Evolutionary conservation across 2,113 vertebrate genomes (phyloP).

Genomic region (Hippocampus comes): DNA sequence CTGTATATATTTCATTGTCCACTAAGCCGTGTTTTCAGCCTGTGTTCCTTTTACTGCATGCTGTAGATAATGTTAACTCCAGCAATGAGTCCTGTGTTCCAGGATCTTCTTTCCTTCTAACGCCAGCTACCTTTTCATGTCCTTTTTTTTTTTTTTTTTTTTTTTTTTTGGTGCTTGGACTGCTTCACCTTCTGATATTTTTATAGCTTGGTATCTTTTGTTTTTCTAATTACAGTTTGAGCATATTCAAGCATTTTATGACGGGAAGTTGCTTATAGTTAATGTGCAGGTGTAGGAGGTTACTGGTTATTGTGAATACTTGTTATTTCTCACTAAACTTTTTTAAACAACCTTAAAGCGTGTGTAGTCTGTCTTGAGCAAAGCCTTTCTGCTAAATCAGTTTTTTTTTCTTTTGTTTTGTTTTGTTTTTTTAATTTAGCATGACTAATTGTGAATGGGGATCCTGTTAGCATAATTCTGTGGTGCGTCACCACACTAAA

Average conservation of each 20-base stretch:
- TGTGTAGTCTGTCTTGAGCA: not conserved
- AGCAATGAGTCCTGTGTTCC: not conserved
- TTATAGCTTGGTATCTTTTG: not conserved
- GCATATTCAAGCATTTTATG: not conserved
- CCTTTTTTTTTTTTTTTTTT: not conserved
- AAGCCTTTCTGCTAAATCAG: not conserved
- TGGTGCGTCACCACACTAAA: not conserved
- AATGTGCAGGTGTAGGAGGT: not conserved
- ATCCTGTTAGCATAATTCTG: not conserved
- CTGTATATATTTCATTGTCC: not conserved
- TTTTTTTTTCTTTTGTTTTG: not conserved
- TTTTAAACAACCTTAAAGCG: constrained; percentile 19
- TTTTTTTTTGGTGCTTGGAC: not conserved
- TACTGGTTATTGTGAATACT: constrained; percentile 26
- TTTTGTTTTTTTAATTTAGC: not conserved
- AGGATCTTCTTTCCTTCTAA: not conserved
- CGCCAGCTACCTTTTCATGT: constrained; percentile 39
- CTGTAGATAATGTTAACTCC: not conserved
- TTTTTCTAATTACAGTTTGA: not conserved
- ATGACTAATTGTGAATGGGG: not conserved
- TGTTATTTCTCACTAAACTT: constrained; percentile 7
- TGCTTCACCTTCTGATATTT: constrained; percentile 9
- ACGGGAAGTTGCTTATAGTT: not conserved
- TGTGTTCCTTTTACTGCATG: not conserved
- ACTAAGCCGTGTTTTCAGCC: not conserved